phyloP scores from a whole-genome alignment of 37 sponge, comb jelly and placozoan species.

The Beroe forskalii region DNA sequence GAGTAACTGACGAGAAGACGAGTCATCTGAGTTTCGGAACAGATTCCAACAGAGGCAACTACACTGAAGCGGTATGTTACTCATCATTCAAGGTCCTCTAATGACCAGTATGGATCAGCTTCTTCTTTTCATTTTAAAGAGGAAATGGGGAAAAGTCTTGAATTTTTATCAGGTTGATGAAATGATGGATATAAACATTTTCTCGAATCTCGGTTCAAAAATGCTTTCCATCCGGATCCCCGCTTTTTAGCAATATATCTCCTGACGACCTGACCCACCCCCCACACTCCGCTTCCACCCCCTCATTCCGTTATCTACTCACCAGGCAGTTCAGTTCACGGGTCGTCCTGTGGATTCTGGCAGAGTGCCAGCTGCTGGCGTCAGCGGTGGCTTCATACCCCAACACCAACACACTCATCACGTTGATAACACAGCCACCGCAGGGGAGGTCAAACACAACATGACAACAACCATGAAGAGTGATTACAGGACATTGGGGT shows the following conservation, averaged over 20 bases:
- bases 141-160: too few relatives aligned
- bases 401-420: conserved; percentile 30
- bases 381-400: conserved; percentile 7
- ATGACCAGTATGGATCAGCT: too few relatives aligned
- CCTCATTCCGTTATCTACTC: too few relatives aligned
- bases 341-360: background rate
- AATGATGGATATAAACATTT: too few relatives aligned
- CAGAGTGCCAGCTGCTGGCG: conserved; percentile 1
- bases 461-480: conserved; percentile 29
- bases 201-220: too few relatives aligned
- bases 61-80: conserved; percentile 25
- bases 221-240: too few relatives aligned
- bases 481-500: background rate
- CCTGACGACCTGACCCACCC: too few relatives aligned
- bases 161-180: too few relatives aligned
- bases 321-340: conserved; percentile 15
- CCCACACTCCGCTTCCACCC: too few relatives aligned
- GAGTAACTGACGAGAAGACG: conserved; percentile 28
- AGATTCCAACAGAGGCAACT: background rate
- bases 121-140: too few relatives aligned
- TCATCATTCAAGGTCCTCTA: too few relatives aligned
- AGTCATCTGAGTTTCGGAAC: conserved; percentile 31
- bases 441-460: background rate
- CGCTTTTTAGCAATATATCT: too few relatives aligned
- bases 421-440: background rate